Percentiles rank a stretch among this genome's conserved stretches.
These are phyloP conservation scores for Cantharis rustica DNA, from an alignment of 2,888 invertebrate genomes.

Conservation along the genomic window DNA sequence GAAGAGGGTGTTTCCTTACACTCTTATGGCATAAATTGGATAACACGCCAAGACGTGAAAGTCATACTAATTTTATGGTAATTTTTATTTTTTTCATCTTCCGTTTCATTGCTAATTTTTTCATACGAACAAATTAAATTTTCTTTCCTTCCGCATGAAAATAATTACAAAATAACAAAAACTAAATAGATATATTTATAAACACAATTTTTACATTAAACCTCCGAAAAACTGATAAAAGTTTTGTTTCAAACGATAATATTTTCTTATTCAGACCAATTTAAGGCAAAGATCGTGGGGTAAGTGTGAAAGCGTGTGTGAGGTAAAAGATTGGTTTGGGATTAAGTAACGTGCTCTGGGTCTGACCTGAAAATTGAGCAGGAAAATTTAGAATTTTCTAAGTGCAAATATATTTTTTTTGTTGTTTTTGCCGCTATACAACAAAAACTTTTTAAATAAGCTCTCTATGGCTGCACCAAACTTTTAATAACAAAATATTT, in stretches of 20 bases:
- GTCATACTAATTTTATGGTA: constrained; percentile 27
- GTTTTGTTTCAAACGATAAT: constrained; percentile 47
- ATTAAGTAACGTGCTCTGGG: constrained; percentile 52
- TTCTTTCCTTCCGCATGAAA: not conserved
- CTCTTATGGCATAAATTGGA: constrained; percentile 35
- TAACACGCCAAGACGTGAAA: constrained; percentile 34
- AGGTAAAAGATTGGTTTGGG: constrained; percentile 59
- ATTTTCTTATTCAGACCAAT: constrained; percentile 50
- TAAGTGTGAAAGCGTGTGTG: constrained; percentile 57
- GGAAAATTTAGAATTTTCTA: constrained; percentile 24
- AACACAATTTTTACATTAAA: constrained; percentile 17
- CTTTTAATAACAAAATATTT: not conserved
- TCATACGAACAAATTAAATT: not conserved
- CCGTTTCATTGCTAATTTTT: not conserved
- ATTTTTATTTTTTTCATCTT: constrained; percentile 5
- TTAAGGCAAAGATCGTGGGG: constrained; percentile 42
- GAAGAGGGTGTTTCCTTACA: constrained; percentile 42
- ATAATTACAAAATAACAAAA: not conserved
- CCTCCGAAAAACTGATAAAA: constrained; percentile 22
- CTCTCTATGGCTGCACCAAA: not conserved
- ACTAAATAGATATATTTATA: constrained; percentile 25
- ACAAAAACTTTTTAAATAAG: not conserved
- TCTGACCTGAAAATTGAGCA: constrained; percentile 32
- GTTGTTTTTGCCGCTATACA: constrained; percentile 2
- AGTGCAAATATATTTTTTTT: constrained; percentile 13